These are phyloP conservation scores for Drosophila algonquin DNA, from an alignment of 2,888 invertebrate genomes.

Conservation along the genomic window DNA sequence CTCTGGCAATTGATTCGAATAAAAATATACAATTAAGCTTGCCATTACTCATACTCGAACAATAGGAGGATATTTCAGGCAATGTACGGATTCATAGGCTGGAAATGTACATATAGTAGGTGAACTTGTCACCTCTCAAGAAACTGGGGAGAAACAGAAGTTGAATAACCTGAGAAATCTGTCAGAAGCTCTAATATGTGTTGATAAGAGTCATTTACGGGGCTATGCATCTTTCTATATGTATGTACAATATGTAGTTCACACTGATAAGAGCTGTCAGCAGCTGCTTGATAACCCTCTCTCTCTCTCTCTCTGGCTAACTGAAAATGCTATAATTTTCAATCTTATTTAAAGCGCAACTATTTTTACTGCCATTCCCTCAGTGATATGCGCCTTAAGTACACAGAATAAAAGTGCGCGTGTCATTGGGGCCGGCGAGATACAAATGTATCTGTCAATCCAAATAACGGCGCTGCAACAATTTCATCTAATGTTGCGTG, in stretches of 20 bases:
- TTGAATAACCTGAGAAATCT: neutral
- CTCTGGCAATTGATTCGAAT: conserved; percentile 17
- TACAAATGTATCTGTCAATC: conserved; percentile 46
- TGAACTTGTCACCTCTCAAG: neutral
- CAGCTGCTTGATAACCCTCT: conserved; percentile 21
- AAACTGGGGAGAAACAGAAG: neutral
- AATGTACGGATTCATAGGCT: neutral
- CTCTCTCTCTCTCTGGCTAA: neutral
- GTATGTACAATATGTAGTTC: conserved; percentile 5
- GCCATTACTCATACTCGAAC: neutral
- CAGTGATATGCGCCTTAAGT: neutral
- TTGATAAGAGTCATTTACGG: neutral
- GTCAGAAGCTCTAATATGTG: neutral
- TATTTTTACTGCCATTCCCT: conserved; percentile 4
- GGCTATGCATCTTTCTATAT: neutral
- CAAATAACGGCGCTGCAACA: conserved; percentile 39
- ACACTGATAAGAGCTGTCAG: conserved; percentile 25
- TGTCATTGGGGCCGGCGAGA: conserved; percentile 22
- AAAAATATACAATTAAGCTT: neutral
- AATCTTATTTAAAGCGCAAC: conserved; percentile 18
- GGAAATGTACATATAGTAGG: neutral
- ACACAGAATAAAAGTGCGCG: conserved; percentile 17
- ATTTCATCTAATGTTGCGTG: conserved; percentile 37
- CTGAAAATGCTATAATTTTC: neutral
- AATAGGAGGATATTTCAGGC: neutral